Evolutionary conservation across 2,888 invertebrate genomes (phyloP).

Genomic region (Seira ritae): DNA sequence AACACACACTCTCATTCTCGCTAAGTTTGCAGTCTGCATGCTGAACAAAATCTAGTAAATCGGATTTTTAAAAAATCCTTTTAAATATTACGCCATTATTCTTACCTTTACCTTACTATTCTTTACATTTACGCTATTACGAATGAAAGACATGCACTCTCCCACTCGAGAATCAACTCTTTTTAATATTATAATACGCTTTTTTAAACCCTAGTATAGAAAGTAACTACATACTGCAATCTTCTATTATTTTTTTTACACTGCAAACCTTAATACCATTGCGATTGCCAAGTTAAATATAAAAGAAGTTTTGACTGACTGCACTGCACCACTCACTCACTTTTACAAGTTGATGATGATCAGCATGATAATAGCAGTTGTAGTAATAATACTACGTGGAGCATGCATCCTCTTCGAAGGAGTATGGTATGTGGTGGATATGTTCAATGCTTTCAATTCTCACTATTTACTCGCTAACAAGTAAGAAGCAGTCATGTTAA

Average conservation of each 20-base stretch:
- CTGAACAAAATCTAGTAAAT: not conserved
- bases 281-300: not conserved
- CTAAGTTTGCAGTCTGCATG: not conserved
- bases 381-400: conserved; percentile 9
- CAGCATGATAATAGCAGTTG: not conserved
- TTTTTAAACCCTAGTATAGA: not conserved
- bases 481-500: conserved; percentile 1
- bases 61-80: not conserved
- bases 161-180: not conserved
- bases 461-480: not conserved
- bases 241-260: not conserved
- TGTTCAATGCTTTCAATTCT: conserved; percentile 2
- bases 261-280: not conserved
- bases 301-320: conserved; percentile 3
- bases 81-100: not conserved
- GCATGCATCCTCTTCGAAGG: not conserved
- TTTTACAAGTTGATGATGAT: conserved; percentile 9
- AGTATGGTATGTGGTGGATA: not conserved
- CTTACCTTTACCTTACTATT: not conserved
- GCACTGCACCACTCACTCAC: conserved; percentile 14
- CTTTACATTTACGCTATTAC: not conserved
- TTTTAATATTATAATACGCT: conserved; percentile 11
- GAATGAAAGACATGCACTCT: not conserved
- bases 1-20: not conserved
- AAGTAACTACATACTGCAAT: not conserved